Percentiles rank a stretch among this genome's conserved stretches.
Evolutionary conservation across 2,888 invertebrate genomes (phyloP).

Genomic region (Lithodes maja): DNA sequence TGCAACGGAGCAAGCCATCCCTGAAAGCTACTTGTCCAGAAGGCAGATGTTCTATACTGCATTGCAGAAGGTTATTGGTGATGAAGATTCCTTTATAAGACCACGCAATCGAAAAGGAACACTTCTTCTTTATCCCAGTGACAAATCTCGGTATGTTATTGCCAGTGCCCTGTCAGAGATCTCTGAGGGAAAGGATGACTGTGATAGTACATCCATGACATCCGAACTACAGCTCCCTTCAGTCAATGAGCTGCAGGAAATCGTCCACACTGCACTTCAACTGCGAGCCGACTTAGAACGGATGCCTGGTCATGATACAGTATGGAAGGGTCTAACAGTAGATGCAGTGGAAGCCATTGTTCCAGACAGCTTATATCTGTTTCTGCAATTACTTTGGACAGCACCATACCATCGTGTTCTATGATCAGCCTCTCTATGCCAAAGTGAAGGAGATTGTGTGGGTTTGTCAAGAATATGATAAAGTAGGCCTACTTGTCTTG

Average conservation of each 20-base stretch:
- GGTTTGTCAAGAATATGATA: too few relatives aligned
- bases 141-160: too few relatives aligned
- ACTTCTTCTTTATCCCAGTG: too few relatives aligned
- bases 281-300: conserved; percentile 3
- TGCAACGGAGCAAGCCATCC: conserved; percentile 12
- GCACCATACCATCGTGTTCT: too few relatives aligned
- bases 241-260: conserved; percentile 14
- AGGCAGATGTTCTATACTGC: too few relatives aligned
- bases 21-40: conserved; percentile 2
- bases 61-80: conserved; percentile 7
- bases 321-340: conserved; percentile 7
- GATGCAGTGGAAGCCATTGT: conserved; percentile 17
- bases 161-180: conserved; percentile 4
- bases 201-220: neutral
- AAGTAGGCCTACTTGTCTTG: too few relatives aligned
- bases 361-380: conserved; percentile 3
- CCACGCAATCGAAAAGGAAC: neutral
- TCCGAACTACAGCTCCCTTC: neutral
- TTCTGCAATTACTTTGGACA: too few relatives aligned
- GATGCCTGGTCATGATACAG: conserved; percentile 1
- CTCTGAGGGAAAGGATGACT: conserved; percentile 13
- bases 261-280: conserved; percentile 17
- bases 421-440: too few relatives aligned
- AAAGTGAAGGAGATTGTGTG: too few relatives aligned
- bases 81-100: conserved; percentile 5